Conservation (phyloP, 2,888 invertebrate genomes). For the Ophioninae sp. region DNA sequence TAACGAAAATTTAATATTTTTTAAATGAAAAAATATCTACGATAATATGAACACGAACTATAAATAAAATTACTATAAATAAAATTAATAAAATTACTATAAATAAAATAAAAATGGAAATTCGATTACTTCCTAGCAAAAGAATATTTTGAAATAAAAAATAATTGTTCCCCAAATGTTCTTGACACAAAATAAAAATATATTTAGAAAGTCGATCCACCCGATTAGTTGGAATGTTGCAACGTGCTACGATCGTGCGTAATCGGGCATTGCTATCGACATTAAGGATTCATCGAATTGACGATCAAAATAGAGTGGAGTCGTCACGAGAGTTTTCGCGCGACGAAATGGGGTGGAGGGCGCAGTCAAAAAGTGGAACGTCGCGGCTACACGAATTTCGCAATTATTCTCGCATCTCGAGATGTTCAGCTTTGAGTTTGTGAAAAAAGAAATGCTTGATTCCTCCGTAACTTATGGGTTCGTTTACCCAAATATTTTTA, state of each 20-base stretch:
- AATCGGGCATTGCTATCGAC: constrained; percentile 40
- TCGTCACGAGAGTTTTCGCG: constrained; percentile 44
- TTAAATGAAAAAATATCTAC: too few relatives aligned
- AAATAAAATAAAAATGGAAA: too few relatives aligned
- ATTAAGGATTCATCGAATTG: constrained; percentile 57
- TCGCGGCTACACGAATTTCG: constrained; percentile 54
- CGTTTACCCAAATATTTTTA: constrained; percentile 2
- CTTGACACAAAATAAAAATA: too few relatives aligned
- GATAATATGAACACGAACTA: too few relatives aligned
- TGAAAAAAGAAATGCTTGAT: constrained; percentile 32
- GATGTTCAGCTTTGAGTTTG: constrained; percentile 23
- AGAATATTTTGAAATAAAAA: too few relatives aligned
- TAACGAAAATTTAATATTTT: too few relatives aligned
- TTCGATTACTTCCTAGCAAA: too few relatives aligned
- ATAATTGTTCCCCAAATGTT: too few relatives aligned
- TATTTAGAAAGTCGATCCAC: too few relatives aligned
- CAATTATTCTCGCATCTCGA: constrained; percentile 69
- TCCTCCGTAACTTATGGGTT: background rate
- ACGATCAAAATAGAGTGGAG: constrained; percentile 58
- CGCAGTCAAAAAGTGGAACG: constrained; percentile 68
- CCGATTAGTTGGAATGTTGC: too few relatives aligned
- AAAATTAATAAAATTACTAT: too few relatives aligned
- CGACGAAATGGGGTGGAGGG: constrained; percentile 65
- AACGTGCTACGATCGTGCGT: background rate
- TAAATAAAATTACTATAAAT: too few relatives aligned